These are phyloP conservation scores for Diachrysia chrysitis DNA, from an alignment of 2,888 invertebrate species.

Conservation along the genomic window DNA sequence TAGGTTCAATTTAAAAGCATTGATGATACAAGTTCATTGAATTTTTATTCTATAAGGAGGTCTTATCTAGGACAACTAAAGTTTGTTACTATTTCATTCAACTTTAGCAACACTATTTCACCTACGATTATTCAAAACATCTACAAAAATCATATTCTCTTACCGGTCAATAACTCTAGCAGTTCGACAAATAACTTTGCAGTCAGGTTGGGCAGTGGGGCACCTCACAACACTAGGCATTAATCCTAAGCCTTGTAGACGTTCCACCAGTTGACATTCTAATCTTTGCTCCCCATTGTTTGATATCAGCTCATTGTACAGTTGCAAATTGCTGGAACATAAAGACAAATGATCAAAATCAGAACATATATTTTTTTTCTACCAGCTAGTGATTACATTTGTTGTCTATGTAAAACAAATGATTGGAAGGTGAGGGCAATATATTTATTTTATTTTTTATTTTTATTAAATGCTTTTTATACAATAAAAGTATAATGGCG, in stretches of 20 bases:
- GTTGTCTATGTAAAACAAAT: not conserved
- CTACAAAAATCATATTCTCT: conserved; percentile 15
- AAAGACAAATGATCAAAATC: conserved; percentile 24
- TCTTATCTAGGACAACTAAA: too few species aligned
- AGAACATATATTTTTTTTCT: not conserved
- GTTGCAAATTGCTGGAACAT: conserved; percentile 74
- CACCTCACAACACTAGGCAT: conserved; percentile 72
- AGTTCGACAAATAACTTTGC: conserved; percentile 72
- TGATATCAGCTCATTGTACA: conserved; percentile 72
- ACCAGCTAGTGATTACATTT: not conserved
- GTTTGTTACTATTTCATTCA: not conserved
- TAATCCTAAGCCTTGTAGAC: conserved; percentile 75
- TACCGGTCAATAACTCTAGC: conserved; percentile 83
- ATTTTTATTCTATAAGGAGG: too few species aligned
- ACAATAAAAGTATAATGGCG: too few species aligned
- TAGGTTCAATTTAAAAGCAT: too few species aligned
- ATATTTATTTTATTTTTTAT: too few species aligned
- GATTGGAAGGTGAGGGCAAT: too few species aligned
- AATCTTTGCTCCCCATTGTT: conserved; percentile 66
- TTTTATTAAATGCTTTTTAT: too few species aligned
- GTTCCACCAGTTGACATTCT: conserved; percentile 76
- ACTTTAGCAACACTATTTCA: too few species aligned
- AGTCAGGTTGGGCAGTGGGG: conserved; percentile 68
- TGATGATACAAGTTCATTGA: too few species aligned
- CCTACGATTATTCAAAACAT: too few species aligned